Percentiles rank a stretch among this genome's conserved stretches.
Conservation (phyloP, 2,888 invertebrate species). For the Aphelenchoides bicaudatus region DNA sequence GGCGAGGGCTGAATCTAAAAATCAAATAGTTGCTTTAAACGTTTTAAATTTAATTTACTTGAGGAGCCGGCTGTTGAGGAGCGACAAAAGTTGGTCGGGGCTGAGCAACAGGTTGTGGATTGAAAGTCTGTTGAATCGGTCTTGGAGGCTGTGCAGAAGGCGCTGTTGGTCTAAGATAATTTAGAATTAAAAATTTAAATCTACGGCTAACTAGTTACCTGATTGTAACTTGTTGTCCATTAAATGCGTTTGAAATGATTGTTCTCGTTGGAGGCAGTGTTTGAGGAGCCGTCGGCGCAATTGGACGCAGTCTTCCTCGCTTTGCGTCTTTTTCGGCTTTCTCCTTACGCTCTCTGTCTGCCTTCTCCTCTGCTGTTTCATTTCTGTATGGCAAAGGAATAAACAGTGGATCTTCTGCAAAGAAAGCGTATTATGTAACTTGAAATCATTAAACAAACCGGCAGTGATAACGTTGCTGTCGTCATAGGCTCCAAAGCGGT, state of each 20-base stretch:
- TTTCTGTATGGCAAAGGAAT: slow-evolving; percentile 54
- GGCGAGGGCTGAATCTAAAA: no score
- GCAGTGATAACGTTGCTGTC: slow-evolving; percentile 37
- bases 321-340: slow-evolving; percentile 20
- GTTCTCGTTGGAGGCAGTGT: slow-evolving; percentile 17
- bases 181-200: not conserved
- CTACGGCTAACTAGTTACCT: slow-evolving; percentile 14
- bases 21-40: no score
- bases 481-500: slow-evolving; percentile 54
- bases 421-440: not conserved
- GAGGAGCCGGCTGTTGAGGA: slow-evolving; percentile 18
- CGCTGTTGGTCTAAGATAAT: not conserved
- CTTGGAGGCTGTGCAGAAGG: not conserved
- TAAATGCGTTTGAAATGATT: slow-evolving; percentile 21
- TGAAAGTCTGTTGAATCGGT: slow-evolving; percentile 1
- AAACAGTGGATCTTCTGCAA: slow-evolving; percentile 49
- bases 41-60: no score
- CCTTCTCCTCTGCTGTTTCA: slow-evolving; percentile 43
- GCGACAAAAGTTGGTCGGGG: not conserved
- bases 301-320: slow-evolving; percentile 6
- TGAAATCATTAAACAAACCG: not conserved
- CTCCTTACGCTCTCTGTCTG: slow-evolving; percentile 17
- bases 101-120: slow-evolving; percentile 1
- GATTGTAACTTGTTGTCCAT: slow-evolving; percentile 20
- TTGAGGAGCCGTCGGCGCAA: slow-evolving; percentile 21